Evolutionary conservation across 2,797 vertebrate species (phyloP), one percentile per base, ranked within the genome.

Genomic region (Coregonus sp.): DNA sequence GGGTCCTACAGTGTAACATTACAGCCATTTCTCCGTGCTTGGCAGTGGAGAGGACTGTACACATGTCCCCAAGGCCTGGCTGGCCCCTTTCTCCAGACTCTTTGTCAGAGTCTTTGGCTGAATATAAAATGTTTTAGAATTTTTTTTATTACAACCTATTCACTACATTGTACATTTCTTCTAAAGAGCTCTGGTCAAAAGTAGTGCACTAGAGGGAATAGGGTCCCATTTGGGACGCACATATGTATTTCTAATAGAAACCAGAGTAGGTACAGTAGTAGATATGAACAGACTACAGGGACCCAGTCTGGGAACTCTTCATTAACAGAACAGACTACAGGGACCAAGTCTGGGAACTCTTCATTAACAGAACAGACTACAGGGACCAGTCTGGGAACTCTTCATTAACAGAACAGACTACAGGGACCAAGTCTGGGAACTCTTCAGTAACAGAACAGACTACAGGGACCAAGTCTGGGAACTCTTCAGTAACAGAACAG

Each of bases 21-120:
- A 20, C 70, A 73, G 61, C 15, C 20, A 54, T 52, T 73, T 73
- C 18, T 78, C 18, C 18, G 14, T 14, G 14, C 61, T 67, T 67
- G 70, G 56, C 40, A 66, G n/a, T 16, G 37, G 16, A 66, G 20
- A 33, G 5, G 33, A 33, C 68, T 12, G 29, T 5, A n/a, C 37
- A 54, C 65, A 37, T 73, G 61, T 73, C 25, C 25, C 25, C 25
- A 1, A 25, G 25, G 25, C 25, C 20, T 73, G 61, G 18, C 29
- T 52, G 70, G n/a, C 31, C 31, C 3, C 31, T 33, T n/a, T 52
- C 47, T 12, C 14, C n/a, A 51, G 70, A 66, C 5, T 25, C 14
- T 18, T 68, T 37, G 67, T 65, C 63, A 29, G 59, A 72, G 14
- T 47, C 6, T 4, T 68, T 37, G 52, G 56, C 47, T 54, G 7